A percentile compares a stretch with the other conserved stretches of the same genome.
phyloP scores from a whole-genome alignment of 1,140 invertebrate genomes.

The Ostrea edulis region DNA sequence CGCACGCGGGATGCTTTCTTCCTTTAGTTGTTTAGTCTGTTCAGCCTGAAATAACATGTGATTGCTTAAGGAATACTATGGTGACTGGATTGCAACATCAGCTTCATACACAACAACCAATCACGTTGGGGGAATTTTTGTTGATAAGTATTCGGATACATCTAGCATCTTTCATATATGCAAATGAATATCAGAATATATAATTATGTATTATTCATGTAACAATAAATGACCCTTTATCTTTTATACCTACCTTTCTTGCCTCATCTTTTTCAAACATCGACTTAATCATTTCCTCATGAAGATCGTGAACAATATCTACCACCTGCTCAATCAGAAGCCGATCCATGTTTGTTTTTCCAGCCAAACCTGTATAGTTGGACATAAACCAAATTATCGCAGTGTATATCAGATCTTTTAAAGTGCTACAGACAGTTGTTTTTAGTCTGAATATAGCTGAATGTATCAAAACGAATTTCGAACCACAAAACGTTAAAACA shows the following conservation, averaged over 20 bases:
- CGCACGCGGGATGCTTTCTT: constrained; percentile 39
- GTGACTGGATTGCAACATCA: background rate
- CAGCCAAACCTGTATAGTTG: background rate
- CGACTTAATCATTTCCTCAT: background rate
- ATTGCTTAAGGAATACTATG: background rate
- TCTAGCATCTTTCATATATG: background rate
- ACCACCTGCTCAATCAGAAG: constrained; percentile 40
- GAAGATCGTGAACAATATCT: constrained; percentile 30
- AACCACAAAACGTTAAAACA: too few species aligned
- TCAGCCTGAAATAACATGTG: constrained; percentile 44
- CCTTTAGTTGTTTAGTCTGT: constrained; percentile 40
- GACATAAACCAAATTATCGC: background rate
- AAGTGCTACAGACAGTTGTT: too few species aligned
- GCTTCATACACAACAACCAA: background rate
- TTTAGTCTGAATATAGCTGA: too few species aligned
- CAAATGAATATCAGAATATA: too few species aligned
- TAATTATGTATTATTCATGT: background rate
- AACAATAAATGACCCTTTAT: too few species aligned
- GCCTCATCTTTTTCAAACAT: constrained; percentile 47
- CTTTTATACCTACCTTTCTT: constrained; percentile 44
- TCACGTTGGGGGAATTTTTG: background rate
- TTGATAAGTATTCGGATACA: background rate
- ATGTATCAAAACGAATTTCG: too few species aligned
- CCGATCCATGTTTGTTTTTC: constrained; percentile 27
- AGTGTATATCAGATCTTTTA: too few species aligned